Base-by-base conservation (phyloP, 2,113 vertebrate species). In the Alectura lathami region DNA sequence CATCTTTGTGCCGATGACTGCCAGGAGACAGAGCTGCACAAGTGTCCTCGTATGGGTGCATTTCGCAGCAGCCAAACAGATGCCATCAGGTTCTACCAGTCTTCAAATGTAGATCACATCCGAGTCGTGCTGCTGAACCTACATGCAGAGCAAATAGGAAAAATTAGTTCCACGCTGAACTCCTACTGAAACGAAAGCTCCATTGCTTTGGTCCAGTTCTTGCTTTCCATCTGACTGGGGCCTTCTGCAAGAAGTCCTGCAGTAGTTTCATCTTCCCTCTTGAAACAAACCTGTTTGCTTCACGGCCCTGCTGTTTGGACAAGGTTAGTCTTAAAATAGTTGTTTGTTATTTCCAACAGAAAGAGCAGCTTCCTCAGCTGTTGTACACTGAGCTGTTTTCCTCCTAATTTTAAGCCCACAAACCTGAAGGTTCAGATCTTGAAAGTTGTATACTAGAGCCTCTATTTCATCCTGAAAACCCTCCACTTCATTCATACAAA, bases 91-190 rank as follows among this genome's bases (percentile, higher is more conserved):
- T 85, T 86, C 26, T 56, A 81, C 42, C 63, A 76, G 54, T 47
- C 59, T 86, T 98, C 94, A 98, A 69, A 97, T 98, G 92, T 97
- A 97, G 96, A 97, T 97, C 76, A 97, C 96, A 53, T 96, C 96
- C 0, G 93, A 97, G 79, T 97, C 96, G 17, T 96, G 94, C 88
- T 97, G 96, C 87, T 97, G 95, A 83, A 96, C 91, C 97, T 98
- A 73, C 29, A 82, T 66, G 74, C 51, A 96, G 95, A 91, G 10
- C 88, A 92, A 76, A 80, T 8, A 89, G 42, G 51, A 32, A 60
- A 36, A 34, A 17, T 93, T 14, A 89, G 40, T 43, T 87, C 22
- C 3, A 9, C 27, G 36, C 66, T 78, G 30, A 77, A 64, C 11
- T n/a, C 51, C 60, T 26, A 20, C 32, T 43, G 47, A 32, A 57